phyloP scores from a whole-genome alignment of 2,797 vertebrate species.

The Etheostoma nigrum region DNA sequence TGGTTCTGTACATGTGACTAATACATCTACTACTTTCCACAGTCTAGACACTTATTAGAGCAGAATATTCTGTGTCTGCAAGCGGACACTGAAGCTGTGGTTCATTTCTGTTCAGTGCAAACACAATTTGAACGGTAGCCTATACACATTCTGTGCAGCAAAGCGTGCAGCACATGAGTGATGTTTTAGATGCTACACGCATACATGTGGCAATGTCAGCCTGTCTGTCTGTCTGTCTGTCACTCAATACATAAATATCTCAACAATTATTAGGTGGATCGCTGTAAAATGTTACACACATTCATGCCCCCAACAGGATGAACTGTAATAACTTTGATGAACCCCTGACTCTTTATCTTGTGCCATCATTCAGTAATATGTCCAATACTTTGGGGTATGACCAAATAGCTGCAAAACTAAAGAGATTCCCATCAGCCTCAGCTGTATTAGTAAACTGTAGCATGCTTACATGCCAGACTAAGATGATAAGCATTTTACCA shows the following conservation, averaged over 20 bases:
- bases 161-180: slow-evolving; percentile 13
- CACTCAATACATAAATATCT: too few relatives aligned
- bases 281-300: too few relatives aligned
- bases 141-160: slow-evolving; percentile 17
- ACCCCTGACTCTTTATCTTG: background rate
- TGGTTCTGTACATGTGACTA: slow-evolving; percentile 50
- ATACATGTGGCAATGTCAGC: background rate
- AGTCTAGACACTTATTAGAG: slow-evolving; percentile 61
- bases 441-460: too few relatives aligned
- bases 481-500: too few relatives aligned
- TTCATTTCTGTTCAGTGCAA: slow-evolving; percentile 37
- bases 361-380: background rate
- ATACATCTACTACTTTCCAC: slow-evolving; percentile 43
- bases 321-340: background rate
- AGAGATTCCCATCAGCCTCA: too few relatives aligned
- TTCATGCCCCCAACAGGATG: too few relatives aligned
- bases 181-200: slow-evolving; percentile 10
- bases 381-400: background rate
- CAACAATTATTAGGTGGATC: too few relatives aligned
- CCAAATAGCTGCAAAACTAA: background rate
- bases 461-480: too few relatives aligned
- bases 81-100: slow-evolving; percentile 14
- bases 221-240: too few relatives aligned
- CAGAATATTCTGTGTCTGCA: slow-evolving; percentile 46
- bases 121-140: slow-evolving; percentile 15